Base-by-base conservation (phyloP, 2,113 vertebrate genomes). In the Zonotrichia leucophrys region DNA sequence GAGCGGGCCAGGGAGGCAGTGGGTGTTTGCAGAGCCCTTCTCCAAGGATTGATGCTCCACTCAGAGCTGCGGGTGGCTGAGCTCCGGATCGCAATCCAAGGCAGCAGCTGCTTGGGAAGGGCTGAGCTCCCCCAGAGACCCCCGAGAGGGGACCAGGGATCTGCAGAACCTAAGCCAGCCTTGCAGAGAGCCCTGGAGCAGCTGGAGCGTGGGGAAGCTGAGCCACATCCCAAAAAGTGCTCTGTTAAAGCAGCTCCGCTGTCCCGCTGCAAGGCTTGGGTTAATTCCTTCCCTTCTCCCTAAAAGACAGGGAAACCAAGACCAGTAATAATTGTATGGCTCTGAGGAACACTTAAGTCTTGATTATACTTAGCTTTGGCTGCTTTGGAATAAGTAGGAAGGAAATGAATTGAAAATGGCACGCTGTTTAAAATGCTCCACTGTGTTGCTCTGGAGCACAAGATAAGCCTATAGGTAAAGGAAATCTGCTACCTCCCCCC, bases 381-480 rank as follows among this genome's bases (percentile, higher is more conserved):
- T 96, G 83, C 83, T 90, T 88, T 89, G 86, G 90, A 90, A 75
- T 94, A 94, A 94, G 95, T 84, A 95, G 90, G 92, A 77, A 96
- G 90, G 86, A 90, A 96, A 90, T 87, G 91, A 92, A 93, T 87
- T 92, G 81, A 80, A 90, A 93, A 92, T 55, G 89, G 73, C 76
- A 90, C 31, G 16, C 59, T 92, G 93, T 67, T 93, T 68, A 78
- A 89, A 67, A 80, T 56, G 87, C 79, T 90, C 35, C 28, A 37
- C 84, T 90, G 7, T 83, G 62, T 74, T 92, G 72, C 90, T 96
- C 82, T 95, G 92, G 83, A 95, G 90, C 86, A 90, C 60, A 33
- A 90, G 90, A 95, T 96, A 96, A 94, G 73, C 92, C 88, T 84
- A 86, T 90, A 95, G 95, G 88, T 95, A 92, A 88, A 94, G 64